Conservation (phyloP, 2,113 vertebrate species). For the Hippopotamus amphibius region DNA sequence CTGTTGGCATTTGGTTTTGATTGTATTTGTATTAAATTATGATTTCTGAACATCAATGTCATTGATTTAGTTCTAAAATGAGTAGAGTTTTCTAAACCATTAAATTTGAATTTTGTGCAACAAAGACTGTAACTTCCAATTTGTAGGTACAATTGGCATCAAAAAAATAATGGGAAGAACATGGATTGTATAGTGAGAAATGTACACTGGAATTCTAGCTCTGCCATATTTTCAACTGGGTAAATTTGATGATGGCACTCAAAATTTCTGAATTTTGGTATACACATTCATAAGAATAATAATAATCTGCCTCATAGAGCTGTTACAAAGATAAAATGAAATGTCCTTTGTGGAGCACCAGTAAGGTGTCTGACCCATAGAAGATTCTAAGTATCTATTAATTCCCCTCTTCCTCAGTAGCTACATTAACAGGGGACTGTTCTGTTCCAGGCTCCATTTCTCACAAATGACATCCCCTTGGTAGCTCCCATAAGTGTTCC, state of each 20-base stretch:
- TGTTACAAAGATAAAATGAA: background rate
- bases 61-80: constrained; percentile 39
- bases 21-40: constrained; percentile 30
- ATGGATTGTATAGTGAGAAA: background rate
- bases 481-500: background rate
- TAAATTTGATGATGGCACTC: background rate
- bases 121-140: background rate
- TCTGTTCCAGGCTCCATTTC: background rate
- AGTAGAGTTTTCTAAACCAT: background rate
- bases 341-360: constrained; percentile 13
- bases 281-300: background rate
- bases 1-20: background rate
- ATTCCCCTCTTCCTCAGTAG: background rate
- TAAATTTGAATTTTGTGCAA: constrained; percentile 24
- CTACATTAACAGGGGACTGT: background rate
- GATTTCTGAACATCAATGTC: background rate
- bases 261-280: background rate
- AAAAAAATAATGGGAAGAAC: background rate
- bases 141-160: background rate
- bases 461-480: background rate
- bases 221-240: background rate
- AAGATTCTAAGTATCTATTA: background rate
- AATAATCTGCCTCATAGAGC: background rate
- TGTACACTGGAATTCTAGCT: background rate
- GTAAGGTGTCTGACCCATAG: background rate